Base-by-base conservation (phyloP, 2,888 invertebrate species). In the Zonitis immaculata region DNA sequence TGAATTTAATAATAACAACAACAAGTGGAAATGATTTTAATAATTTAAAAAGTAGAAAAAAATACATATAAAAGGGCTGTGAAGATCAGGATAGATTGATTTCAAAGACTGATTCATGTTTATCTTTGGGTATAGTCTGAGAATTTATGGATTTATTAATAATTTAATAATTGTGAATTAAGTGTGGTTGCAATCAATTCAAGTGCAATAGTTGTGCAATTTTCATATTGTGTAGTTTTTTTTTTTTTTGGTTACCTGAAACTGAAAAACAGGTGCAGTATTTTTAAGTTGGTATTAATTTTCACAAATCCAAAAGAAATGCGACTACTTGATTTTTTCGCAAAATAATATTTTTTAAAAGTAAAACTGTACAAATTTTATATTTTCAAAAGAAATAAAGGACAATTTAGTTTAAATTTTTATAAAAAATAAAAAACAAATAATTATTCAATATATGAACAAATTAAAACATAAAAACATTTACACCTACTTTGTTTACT, bases 371-470 rank as follows among this genome's bases (percentile, higher is more conserved):
- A 49, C 49, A 55, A 48, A 44, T 56, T 56, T 56, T 56, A 46
- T 56, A 56, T 35, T 16, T 35, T 18, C 8, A 1, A 6, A 16
- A 35, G 8, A 49, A 25, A 42, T 46, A 53, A 49, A 53, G 49
- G 49, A 49, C 22, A 42, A 14, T 32, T 6, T 5, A 3, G 7
- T 30, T 25, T n/a, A 44, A n/a, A n/a, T n/a, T n/a, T n/a, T 22
- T 26, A 25, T 26, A 30, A 9, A 16, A 28, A 54, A n/a, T n/a
- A n/a, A n/a, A n/a, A n/a, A n/a, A n/a, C n/a, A n/a, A n/a, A n/a
- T n/a, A n/a, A n/a, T 54, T 51, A 49, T 66, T 75, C 73, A 32
- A 67, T 65, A 66, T 74, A 75, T 7, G 73, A 73, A 71, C 73
- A 73, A 60, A 74, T 64, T 47, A 75, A 59, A 14, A 65, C 60